Percentiles rank a stretch among this genome's conserved stretches.
phyloP scores from a whole-genome alignment of 2,797 vertebrate genomes.

The Hoplostethus atlanticus region DNA sequence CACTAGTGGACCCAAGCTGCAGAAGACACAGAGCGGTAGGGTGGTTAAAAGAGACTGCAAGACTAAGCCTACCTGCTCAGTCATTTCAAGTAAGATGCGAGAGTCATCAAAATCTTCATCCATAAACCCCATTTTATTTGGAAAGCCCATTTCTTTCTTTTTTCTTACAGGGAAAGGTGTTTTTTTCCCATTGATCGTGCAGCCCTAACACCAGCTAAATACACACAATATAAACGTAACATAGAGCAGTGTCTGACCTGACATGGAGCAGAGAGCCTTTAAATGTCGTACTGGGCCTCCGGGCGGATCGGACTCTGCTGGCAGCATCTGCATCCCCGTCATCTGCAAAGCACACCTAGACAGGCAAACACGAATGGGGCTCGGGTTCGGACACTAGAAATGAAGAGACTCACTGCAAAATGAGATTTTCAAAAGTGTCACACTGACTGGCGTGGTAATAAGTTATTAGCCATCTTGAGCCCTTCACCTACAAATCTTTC shows the following conservation, averaged over 20 bases:
- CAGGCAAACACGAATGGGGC: background rate
- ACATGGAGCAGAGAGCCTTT: slow-evolving; percentile 89
- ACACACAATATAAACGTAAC: background rate
- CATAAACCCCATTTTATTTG: too few relatives aligned
- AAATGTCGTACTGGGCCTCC: slow-evolving; percentile 86
- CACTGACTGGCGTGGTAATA: background rate
- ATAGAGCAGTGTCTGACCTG: slow-evolving; percentile 80
- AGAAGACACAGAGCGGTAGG: too few relatives aligned
- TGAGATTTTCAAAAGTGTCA: background rate
- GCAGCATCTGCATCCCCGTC: slow-evolving; percentile 83
- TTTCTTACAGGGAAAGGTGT: too few relatives aligned
- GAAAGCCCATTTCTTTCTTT: too few relatives aligned
- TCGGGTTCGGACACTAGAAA: background rate
- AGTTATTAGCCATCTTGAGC: background rate
- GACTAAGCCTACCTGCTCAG: too few relatives aligned
- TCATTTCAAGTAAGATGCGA: too few relatives aligned
- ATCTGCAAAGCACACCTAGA: slow-evolving; percentile 83
- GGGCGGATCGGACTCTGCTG: slow-evolving; percentile 81
- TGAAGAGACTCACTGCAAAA: background rate
- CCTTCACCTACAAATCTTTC: background rate
- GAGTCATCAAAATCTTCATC: too few relatives aligned
- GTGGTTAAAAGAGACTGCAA: too few relatives aligned
- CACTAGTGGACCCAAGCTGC: too few relatives aligned
- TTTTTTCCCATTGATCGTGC: too few relatives aligned
- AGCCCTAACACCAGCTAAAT: background rate